phyloP scores from a whole-genome alignment of 2,888 invertebrate species.

The Drosophila pseudotalamancana region DNA sequence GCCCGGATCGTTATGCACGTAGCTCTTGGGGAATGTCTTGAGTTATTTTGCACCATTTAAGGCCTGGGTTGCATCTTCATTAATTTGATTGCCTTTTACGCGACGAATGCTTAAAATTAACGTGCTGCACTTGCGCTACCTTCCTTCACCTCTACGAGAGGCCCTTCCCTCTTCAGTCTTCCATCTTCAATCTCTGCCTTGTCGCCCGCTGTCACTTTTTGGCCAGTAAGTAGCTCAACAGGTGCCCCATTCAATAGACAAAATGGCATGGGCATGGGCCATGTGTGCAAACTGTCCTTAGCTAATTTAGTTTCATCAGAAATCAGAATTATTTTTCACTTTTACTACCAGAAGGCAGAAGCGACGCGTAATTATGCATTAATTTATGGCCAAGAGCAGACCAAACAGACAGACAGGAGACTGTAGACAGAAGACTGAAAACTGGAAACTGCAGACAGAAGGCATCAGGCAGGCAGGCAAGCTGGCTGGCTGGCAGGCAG shows the following conservation, averaged over 20 bases:
- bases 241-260: slow-evolving; percentile 62
- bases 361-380: slow-evolving; percentile 53
- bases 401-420: slow-evolving; percentile 36
- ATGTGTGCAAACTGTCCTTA: not conserved
- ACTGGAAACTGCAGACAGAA: not conserved
- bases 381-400: slow-evolving; percentile 58
- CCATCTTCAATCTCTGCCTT: not conserved
- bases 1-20: slow-evolving; percentile 65
- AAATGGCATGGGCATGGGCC: slow-evolving; percentile 9
- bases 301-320: slow-evolving; percentile 23
- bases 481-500: not conserved
- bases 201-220: not conserved
- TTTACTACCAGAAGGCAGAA: slow-evolving; percentile 48
- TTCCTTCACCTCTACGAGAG: not conserved
- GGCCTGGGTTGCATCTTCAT: slow-evolving; percentile 70
- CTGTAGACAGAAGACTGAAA: not conserved
- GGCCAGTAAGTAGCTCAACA: slow-evolving; percentile 31
- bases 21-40: slow-evolving; percentile 57
- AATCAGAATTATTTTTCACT: slow-evolving; percentile 61
- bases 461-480: not conserved
- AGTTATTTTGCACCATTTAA: slow-evolving; percentile 66
- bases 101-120: slow-evolving; percentile 47
- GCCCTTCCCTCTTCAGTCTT: no score
- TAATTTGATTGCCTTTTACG: slow-evolving; percentile 67
- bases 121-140: slow-evolving; percentile 26